These are phyloP conservation scores for Prosopocoilus inquinatus DNA, from an alignment of 2,888 invertebrate genomes.

Conservation along the genomic window DNA sequence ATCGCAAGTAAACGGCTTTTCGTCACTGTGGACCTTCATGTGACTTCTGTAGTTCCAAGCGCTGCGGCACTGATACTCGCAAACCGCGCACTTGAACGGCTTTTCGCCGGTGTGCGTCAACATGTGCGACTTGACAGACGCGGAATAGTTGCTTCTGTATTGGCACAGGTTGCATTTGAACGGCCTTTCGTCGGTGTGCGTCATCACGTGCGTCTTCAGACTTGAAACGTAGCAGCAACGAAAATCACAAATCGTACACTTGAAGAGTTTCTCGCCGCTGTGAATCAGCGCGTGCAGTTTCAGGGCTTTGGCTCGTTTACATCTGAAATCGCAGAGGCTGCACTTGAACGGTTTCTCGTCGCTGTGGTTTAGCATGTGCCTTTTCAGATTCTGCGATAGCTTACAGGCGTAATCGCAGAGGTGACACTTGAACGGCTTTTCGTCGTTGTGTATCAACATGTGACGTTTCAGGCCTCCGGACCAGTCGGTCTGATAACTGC, in stretches of 20 bases:
- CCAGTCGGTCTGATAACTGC: constrained; percentile 34
- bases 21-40: constrained; percentile 36
- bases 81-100: too few relatives aligned
- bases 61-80: too few relatives aligned
- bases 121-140: too few relatives aligned
- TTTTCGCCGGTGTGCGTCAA: constrained; percentile 33
- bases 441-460: constrained; percentile 4
- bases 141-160: too few relatives aligned
- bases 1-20: constrained; percentile 51
- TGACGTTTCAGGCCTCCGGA: constrained; percentile 33
- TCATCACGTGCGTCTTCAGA: constrained; percentile 39
- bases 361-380: constrained; percentile 34
- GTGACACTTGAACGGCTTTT: constrained; percentile 25
- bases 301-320: constrained; percentile 37
- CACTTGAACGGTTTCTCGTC: constrained; percentile 35
- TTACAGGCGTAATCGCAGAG: constrained; percentile 55
- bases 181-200: too few relatives aligned
- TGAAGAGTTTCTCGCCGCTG: constrained; percentile 42
- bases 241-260: constrained; percentile 44
- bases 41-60: too few relatives aligned
- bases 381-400: constrained; percentile 21
- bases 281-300: constrained; percentile 39
- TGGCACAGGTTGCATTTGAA: too few relatives aligned
- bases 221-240: constrained; percentile 37
- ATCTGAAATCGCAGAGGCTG: constrained; percentile 34